Conservation (phyloP, 2,797 vertebrate species). For the Acanthopagrus latus region DNA sequence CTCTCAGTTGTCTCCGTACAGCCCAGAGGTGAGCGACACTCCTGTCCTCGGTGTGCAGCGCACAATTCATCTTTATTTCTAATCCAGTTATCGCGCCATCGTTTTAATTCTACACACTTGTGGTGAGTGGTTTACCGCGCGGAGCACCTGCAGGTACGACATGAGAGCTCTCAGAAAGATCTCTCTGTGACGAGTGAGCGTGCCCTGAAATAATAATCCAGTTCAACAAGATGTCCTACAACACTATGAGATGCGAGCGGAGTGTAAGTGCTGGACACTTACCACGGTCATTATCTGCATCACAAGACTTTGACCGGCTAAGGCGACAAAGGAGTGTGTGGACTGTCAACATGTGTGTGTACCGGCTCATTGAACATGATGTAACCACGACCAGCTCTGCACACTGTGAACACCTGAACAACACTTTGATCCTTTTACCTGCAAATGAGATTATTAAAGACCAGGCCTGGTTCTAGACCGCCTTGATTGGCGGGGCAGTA, state of each 20-base stretch:
- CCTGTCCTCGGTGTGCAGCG: not conserved
- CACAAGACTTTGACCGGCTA: constrained; percentile 3
- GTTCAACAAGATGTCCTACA: constrained; percentile 35
- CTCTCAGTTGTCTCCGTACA: not conserved
- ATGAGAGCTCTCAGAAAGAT: constrained; percentile 46
- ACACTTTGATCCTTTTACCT: not conserved
- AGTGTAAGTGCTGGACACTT: not conserved
- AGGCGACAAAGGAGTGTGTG: not conserved
- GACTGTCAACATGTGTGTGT: not conserved
- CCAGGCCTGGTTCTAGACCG: too few relatives aligned
- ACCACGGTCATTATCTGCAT: constrained; percentile 10
- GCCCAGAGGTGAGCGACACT: not conserved
- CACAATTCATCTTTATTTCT: constrained; percentile 14
- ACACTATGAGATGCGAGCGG: constrained; percentile 18
- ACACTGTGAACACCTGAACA: not conserved
- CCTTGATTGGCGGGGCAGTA: too few relatives aligned
- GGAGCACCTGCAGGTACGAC: constrained; percentile 22
- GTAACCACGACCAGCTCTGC: not conserved
- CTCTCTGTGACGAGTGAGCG: constrained; percentile 39
- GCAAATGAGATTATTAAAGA: not conserved
- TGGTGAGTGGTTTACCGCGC: constrained; percentile 42
- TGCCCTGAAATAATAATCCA: constrained; percentile 42
- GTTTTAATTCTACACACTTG: constrained; percentile 50
- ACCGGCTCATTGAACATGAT: not conserved
- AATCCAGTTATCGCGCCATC: constrained; percentile 44